phyloP scores from a whole-genome alignment of 92 coral and sea anemone species.

The Isaurus tuberculatus region DNA sequence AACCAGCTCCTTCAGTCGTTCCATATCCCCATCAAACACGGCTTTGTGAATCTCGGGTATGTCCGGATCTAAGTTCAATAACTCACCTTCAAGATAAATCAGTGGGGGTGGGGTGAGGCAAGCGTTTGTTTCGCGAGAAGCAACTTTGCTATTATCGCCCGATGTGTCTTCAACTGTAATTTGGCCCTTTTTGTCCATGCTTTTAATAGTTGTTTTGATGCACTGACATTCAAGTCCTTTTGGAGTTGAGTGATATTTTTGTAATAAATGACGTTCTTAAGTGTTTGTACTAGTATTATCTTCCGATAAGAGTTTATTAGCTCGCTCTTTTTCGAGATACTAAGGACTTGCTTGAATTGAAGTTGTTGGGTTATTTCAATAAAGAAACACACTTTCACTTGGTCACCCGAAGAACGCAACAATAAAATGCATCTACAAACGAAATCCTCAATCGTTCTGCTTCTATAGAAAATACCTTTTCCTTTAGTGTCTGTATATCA shows the following conservation, averaged over 20 bases:
- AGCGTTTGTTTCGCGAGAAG: conserved; percentile 1
- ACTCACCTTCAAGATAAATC: conserved; percentile 36
- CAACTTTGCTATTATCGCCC: background rate
- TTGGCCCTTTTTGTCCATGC: background rate
- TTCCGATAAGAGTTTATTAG: background rate
- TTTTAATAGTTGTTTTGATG: background rate
- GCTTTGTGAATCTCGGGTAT: conserved; percentile 42
- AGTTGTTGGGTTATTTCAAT: background rate
- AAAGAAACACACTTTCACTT: no score
- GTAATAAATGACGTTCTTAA: background rate
- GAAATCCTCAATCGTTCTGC: background rate
- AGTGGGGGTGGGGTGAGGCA: conserved; percentile 29
- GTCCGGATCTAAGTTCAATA: conserved; percentile 39
- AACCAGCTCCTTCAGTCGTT: conserved; percentile 32
- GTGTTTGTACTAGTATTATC: background rate
- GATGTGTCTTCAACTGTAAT: background rate
- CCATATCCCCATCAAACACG: conserved; percentile 42
- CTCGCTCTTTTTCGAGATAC: background rate
- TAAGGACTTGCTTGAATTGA: background rate
- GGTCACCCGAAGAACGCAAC: no score
- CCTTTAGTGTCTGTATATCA: background rate
- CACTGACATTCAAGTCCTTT: background rate
- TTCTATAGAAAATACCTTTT: background rate
- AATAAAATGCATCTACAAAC: background rate
- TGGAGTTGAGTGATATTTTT: no score